Conservation (phyloP, 2,888 invertebrate species). For the Baronia brevicornis region DNA sequence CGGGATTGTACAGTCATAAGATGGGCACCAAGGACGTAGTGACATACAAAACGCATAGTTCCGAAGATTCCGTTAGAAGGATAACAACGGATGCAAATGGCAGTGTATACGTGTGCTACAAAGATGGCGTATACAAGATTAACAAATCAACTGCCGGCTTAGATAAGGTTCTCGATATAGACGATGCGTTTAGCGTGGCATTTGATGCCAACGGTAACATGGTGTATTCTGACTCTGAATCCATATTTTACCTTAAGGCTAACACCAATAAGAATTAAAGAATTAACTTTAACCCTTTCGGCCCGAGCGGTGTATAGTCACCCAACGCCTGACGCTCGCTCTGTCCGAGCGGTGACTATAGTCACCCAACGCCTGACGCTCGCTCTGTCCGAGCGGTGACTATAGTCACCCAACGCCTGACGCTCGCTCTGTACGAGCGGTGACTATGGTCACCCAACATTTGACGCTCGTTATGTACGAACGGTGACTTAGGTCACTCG, state of each 20-base stretch:
- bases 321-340: no score
- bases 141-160: slow-evolving; percentile 29
- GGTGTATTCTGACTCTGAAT: slow-evolving; percentile 42
- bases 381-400: no score
- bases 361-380: no score
- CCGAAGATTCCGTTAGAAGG: slow-evolving; percentile 31
- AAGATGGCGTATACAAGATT: slow-evolving; percentile 43
- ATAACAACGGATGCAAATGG: slow-evolving; percentile 41
- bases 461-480: no score
- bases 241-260: slow-evolving; percentile 25
- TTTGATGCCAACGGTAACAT: slow-evolving; percentile 54
- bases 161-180: slow-evolving; percentile 33
- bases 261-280: slow-evolving; percentile 10
- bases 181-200: slow-evolving; percentile 49
- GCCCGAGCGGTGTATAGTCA: no score
- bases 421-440: no score
- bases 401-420: no score
- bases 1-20: slow-evolving; percentile 45
- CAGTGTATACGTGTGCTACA: slow-evolving; percentile 36
- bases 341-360: no score
- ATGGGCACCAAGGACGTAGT: slow-evolving; percentile 41
- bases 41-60: slow-evolving; percentile 25
- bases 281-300: no score
- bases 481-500: no score
- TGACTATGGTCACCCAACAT: no score